Evolutionary conservation across 2,113 vertebrate species (phyloP).

Genomic region (Catharus fuscescens): DNA sequence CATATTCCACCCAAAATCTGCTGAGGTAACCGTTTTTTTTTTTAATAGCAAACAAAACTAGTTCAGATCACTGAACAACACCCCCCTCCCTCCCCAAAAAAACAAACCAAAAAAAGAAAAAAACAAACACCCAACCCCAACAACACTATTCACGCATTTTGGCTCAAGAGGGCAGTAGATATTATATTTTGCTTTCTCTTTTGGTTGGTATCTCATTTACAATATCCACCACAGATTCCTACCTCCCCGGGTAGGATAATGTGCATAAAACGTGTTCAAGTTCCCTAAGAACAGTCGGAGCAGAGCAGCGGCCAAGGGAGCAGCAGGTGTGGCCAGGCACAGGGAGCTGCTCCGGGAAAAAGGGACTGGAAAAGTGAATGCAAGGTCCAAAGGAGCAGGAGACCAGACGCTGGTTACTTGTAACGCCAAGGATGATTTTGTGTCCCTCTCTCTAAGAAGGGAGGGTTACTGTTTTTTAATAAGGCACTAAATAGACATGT

Average conservation of each 20-base stretch:
- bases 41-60: neutral
- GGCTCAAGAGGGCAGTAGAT: conserved; percentile 63
- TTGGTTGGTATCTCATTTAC: conserved; percentile 16
- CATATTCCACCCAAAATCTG: conserved; percentile 15
- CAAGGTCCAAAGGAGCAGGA: conserved; percentile 25
- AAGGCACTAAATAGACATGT: conserved; percentile 79
- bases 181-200: conserved; percentile 39
- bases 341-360: neutral
- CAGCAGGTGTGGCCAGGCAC: conserved; percentile 11
- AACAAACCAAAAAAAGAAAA: neutral
- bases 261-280: conserved; percentile 63
- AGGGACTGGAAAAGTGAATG: conserved; percentile 18
- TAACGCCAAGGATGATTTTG: neutral
- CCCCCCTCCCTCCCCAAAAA: neutral
- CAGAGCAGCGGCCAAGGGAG: neutral
- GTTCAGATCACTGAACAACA: neutral
- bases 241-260: conserved; percentile 36
- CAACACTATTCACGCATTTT: conserved; percentile 3
- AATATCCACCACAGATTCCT: conserved; percentile 25
- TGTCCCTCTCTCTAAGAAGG: neutral
- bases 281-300: neutral
- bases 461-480: conserved; percentile 54
- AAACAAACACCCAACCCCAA: neutral
- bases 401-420: conserved; percentile 27
- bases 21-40: conserved; percentile 22